Conservation (phyloP, 2,797 vertebrate genomes). For the Pelochelys cantorii region DNA sequence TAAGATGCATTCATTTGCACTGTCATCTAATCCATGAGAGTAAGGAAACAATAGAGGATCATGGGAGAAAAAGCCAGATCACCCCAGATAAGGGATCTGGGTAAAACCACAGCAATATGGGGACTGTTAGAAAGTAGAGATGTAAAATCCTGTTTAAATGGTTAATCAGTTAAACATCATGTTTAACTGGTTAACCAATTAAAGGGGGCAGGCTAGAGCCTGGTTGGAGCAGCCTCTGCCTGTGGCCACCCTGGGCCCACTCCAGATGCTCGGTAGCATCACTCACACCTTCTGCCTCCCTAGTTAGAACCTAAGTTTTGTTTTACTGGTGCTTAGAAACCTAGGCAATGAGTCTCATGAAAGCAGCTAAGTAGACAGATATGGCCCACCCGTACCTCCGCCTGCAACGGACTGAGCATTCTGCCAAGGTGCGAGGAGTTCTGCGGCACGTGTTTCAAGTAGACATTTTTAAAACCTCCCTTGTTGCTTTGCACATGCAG, state of each 20-base stretch:
- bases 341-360: neutral
- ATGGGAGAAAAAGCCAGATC: neutral
- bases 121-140: neutral
- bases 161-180: too few species aligned
- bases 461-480: neutral
- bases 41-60: neutral
- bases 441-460: neutral
- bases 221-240: too few species aligned
- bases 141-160: too few species aligned
- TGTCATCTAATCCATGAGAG: neutral
- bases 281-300: too few species aligned
- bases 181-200: too few species aligned
- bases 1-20: neutral
- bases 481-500: neutral
- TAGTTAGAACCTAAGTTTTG: neutral
- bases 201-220: too few species aligned
- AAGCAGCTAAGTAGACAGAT: neutral
- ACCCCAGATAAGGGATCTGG: neutral
- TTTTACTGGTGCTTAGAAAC: neutral
- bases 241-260: too few species aligned
- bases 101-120: neutral
- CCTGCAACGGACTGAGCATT: neutral
- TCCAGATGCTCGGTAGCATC: too few species aligned
- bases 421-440: neutral
- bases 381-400: neutral